phyloP scores from a whole-genome alignment of 2,113 vertebrate species.

The Andinoacara biseriatus region DNA sequence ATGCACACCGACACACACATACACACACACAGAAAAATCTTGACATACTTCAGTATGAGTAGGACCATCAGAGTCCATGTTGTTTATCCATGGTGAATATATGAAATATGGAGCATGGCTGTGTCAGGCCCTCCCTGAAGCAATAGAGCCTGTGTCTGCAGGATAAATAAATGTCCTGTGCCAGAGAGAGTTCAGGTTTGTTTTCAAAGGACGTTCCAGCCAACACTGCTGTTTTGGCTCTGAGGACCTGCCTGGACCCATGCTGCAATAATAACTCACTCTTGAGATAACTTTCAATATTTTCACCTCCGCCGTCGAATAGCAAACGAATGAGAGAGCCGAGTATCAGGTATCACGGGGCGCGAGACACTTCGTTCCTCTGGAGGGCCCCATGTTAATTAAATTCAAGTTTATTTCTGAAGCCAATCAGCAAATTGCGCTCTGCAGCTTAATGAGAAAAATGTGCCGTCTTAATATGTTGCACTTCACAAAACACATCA shows the following conservation, averaged over 20 bases:
- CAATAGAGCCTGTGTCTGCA: slow-evolving; percentile 37
- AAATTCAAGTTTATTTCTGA: slow-evolving; percentile 28
- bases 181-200: slow-evolving; percentile 68
- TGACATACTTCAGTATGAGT: slow-evolving; percentile 36
- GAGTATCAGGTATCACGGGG: slow-evolving; percentile 2
- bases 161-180: slow-evolving; percentile 68
- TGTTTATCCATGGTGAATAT: slow-evolving; percentile 56
- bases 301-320: slow-evolving; percentile 59
- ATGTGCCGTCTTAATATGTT: neutral
- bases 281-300: slow-evolving; percentile 71
- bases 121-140: slow-evolving; percentile 50
- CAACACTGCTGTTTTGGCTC: slow-evolving; percentile 71
- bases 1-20: neutral
- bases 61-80: slow-evolving; percentile 36
- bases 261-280: slow-evolving; percentile 69
- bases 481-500: slow-evolving; percentile 2
- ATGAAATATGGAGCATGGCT: slow-evolving; percentile 57
- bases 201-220: slow-evolving; percentile 68
- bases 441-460: neutral
- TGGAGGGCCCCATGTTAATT: slow-evolving; percentile 25
- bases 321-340: slow-evolving; percentile 51
- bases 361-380: neutral
- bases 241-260: slow-evolving; percentile 56
- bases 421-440: neutral
- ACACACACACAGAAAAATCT: slow-evolving; percentile 15